Evolutionary conservation across 2,797 vertebrate species (phyloP), one percentile per base, ranked within the genome.

Genomic region (Danio kyathit): DNA sequence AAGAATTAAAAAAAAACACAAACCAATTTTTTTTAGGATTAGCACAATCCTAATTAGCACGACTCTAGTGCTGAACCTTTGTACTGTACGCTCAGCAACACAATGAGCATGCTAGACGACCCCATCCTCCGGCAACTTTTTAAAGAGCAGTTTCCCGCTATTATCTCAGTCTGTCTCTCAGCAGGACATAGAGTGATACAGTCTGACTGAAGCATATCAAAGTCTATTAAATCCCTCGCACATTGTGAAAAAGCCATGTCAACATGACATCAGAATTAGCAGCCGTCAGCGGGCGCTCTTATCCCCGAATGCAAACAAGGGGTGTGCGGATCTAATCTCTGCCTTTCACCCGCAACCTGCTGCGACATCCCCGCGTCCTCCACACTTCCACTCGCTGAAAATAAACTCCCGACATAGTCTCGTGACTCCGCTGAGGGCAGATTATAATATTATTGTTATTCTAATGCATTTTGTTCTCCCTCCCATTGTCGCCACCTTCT

Each of bases 401-500:
- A 82, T 83, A 86, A 88, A 84, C 81, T 48, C 80, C 84, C 79
- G 60, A 86, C 86, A 88, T 85, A 74, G 69, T 88, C 87, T 88
- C 84, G 7, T 29, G 46, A 63, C 72, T 80, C 76, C 83, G 6
- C 63, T 60, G 73, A 10, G 83, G 86, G 80, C 83, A 88, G 87
- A 91, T 88, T 87, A 88, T 65, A 84, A 87, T 64, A 87, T 87
- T 77, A 92, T 87, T 90, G 86, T 89, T 86, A 90, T 90, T 90
- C 82, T 88, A 87, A 88, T 89, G 84, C 72, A 83, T 89, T 88
- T 74, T 83, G 81, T 86, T 88, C 76, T 46, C 16, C 52, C 56
- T 67, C 70, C 88, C 80, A 81, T 76, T 67, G 71, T 83, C 70
- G 21, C 51, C 80, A 71, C 84, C 73, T 61, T 80, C 54, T 79